Conservation (phyloP, 1,140 invertebrate genomes). For the Zophobas morio region DNA sequence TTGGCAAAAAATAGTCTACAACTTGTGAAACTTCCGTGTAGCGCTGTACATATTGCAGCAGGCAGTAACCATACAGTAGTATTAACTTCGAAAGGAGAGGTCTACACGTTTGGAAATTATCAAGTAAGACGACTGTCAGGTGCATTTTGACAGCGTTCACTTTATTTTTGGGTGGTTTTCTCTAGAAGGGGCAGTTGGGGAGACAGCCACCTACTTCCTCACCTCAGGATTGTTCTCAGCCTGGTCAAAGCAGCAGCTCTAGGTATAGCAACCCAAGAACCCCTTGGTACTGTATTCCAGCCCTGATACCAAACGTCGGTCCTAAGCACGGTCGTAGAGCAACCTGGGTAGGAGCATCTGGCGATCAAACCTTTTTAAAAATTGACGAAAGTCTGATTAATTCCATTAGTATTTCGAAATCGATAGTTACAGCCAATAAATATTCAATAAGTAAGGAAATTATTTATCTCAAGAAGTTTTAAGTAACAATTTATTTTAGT, state of each 20-base stretch:
- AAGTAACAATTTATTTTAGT: conserved; percentile 70
- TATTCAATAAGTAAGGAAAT: conserved; percentile 82
- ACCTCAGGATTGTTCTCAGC: conserved; percentile 67
- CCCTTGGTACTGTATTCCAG: conserved; percentile 88
- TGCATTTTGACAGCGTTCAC: neutral
- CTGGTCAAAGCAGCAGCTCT: conserved; percentile 60
- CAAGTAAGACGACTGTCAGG: conserved; percentile 73
- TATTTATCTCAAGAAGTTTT: neutral
- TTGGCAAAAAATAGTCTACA: conserved; percentile 82
- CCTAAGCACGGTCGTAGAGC: conserved; percentile 85
- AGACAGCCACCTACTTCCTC: conserved; percentile 69
- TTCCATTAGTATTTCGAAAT: conserved; percentile 85
- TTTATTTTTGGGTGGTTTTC: conserved; percentile 50
- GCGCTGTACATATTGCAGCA: conserved; percentile 85
- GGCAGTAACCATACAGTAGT: conserved; percentile 96
- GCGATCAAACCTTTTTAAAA: conserved; percentile 95
- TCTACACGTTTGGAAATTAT: conserved; percentile 94
- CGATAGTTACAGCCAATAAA: conserved; percentile 91
- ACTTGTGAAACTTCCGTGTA: conserved; percentile 80
- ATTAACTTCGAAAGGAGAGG: conserved; percentile 90
- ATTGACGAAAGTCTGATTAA: conserved; percentile 95
- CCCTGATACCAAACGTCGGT: conserved; percentile 84
- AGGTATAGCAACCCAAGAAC: conserved; percentile 64
- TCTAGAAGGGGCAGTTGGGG: conserved; percentile 92
- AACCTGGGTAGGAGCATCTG: conserved; percentile 94